Evolutionary conservation across 2,797 vertebrate species (phyloP).

Genomic region (Artibeus jamaicensis): DNA sequence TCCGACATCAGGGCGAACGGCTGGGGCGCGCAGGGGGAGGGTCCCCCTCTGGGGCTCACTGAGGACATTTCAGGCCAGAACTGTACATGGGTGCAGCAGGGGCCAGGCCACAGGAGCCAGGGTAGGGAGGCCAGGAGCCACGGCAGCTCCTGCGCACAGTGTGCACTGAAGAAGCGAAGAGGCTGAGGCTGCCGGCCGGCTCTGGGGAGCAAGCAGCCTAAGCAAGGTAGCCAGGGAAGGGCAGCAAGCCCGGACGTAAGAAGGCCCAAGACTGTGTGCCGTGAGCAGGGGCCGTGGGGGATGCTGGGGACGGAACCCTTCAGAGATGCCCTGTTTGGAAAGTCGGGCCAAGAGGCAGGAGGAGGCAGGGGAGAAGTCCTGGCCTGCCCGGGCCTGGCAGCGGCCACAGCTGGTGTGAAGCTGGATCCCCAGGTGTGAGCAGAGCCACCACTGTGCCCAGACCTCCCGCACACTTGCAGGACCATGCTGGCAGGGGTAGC

Average conservation of each 20-base stretch:
- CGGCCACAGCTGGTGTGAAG: not conserved
- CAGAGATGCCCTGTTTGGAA: not conserved
- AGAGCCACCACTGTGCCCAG: not conserved
- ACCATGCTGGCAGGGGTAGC: not conserved
- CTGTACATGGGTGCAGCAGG: not conserved
- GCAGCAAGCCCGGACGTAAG: not conserved
- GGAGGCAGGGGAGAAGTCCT: not conserved
- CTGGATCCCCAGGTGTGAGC: not conserved
- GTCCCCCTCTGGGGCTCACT: not conserved
- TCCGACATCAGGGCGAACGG: not conserved
- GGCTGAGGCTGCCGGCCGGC: not conserved
- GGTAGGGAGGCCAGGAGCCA: not conserved
- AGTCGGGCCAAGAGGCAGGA: not conserved
- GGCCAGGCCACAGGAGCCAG: not conserved
- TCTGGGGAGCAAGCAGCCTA: not conserved
- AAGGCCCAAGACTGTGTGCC: not conserved
- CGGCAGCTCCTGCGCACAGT: not conserved
- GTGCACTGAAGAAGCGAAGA: not conserved
- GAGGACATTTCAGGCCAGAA: not conserved
- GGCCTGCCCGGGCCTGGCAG: not conserved
- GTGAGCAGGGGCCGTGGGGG: not conserved
- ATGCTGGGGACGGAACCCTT: accelerated
- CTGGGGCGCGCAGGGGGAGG: not conserved
- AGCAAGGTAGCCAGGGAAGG: not conserved
- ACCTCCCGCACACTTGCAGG: not conserved